Percentiles rank a stretch among this genome's conserved stretches.
Conservation (phyloP, 2,888 invertebrate species). For the Dyspetes luteomarginatus region DNA sequence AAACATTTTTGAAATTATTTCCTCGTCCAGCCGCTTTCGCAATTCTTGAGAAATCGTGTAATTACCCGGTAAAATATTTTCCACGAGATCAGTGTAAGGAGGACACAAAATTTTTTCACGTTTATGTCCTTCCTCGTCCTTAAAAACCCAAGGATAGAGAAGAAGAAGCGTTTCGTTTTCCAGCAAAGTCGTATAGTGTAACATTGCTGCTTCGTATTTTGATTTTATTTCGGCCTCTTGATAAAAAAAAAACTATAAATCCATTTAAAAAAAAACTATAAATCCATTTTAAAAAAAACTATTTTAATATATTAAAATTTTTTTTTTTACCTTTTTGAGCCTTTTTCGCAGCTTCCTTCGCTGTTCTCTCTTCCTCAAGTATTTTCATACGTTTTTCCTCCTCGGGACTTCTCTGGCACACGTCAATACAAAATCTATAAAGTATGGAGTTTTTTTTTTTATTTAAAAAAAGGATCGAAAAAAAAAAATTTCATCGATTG, state of each 20-base stretch:
- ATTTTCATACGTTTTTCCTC: slow-evolving; percentile 80
- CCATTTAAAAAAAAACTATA: neutral
- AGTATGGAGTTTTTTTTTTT: too few relatives aligned
- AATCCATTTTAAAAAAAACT: neutral
- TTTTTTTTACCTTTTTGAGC: slow-evolving; percentile 76
- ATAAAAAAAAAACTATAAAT: slow-evolving; percentile 1
- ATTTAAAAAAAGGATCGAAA: too few relatives aligned
- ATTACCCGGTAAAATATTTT: slow-evolving; percentile 76
- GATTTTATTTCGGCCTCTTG: slow-evolving; percentile 76
- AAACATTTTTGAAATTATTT: slow-evolving; percentile 74
- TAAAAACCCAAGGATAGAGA: slow-evolving; percentile 81
- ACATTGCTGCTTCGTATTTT: slow-evolving; percentile 79
- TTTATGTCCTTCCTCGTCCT: slow-evolving; percentile 80
- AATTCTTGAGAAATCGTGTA: slow-evolving; percentile 78
- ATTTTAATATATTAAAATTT: neutral
- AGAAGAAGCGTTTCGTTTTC: slow-evolving; percentile 77
- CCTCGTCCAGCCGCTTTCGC: slow-evolving; percentile 75
- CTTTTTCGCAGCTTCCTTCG: slow-evolving; percentile 78
- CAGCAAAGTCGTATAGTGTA: slow-evolving; percentile 75
- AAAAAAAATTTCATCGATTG: too few relatives aligned
- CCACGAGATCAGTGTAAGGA: slow-evolving; percentile 78
- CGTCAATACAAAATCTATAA: slow-evolving; percentile 76
- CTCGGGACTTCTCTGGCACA: slow-evolving; percentile 84
- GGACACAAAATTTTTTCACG: slow-evolving; percentile 79
- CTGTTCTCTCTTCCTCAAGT: slow-evolving; percentile 75